phyloP scores from a whole-genome alignment of 2,888 invertebrate genomes.

The Microctonus hyperodae region DNA sequence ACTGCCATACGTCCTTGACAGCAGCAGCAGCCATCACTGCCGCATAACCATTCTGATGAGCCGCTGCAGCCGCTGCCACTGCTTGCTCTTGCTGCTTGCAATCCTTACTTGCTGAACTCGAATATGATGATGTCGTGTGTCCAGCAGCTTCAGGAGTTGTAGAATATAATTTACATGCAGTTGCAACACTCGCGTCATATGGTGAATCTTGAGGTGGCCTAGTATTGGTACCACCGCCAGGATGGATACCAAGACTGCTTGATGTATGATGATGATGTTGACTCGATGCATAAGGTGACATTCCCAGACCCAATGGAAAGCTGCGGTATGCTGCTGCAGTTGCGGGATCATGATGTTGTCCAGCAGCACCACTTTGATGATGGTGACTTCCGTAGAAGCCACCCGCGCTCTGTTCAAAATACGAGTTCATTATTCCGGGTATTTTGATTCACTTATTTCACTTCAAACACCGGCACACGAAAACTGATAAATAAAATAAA shows the following conservation, averaged over 20 bases:
- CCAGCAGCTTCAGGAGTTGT: constrained; percentile 70
- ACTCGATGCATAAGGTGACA: constrained; percentile 81
- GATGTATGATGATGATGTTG: constrained; percentile 74
- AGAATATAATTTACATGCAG: constrained; percentile 83
- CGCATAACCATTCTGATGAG: constrained; percentile 71
- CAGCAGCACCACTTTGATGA: constrained; percentile 74
- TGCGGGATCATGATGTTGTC: constrained; percentile 78
- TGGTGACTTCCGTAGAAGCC: constrained; percentile 94
- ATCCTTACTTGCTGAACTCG: constrained; percentile 72
- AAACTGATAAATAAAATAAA: constrained; percentile 29
- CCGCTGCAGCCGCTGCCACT: constrained; percentile 63
- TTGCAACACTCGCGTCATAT: constrained; percentile 88
- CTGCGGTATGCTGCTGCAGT: constrained; percentile 79
- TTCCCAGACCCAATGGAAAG: constrained; percentile 84
- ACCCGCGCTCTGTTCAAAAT: constrained; percentile 85
- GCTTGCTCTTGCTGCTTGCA: constrained; percentile 73
- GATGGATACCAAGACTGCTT: constrained; percentile 66
- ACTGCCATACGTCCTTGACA: constrained; percentile 73
- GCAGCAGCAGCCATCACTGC: constrained; percentile 74
- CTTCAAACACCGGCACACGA: constrained; percentile 55
- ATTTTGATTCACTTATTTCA: constrained; percentile 51
- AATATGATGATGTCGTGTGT: constrained; percentile 68
- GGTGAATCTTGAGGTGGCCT: constrained; percentile 89
- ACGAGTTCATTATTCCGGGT: constrained; percentile 84
- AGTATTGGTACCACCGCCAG: constrained; percentile 74